Base-by-base conservation (phyloP, 2,888 invertebrate genomes). In the Thelaira solivaga region DNA sequence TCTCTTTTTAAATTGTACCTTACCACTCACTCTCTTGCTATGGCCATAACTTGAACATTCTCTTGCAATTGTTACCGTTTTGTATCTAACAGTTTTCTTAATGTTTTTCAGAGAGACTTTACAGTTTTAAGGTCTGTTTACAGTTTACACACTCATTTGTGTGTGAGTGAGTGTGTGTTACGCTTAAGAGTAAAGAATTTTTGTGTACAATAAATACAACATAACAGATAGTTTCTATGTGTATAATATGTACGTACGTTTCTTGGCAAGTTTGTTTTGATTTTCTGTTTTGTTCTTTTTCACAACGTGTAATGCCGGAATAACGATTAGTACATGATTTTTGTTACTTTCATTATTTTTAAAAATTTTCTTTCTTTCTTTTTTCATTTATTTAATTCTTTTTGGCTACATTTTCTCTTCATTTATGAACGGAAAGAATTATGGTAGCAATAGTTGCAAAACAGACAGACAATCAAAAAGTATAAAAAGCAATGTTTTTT, bases 321-420 rank as follows among this genome's bases (percentile, higher is more conserved):
- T 45, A 59, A 51, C 59, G 51, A 67, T 67, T 45, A 74, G 59
- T 68, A 61, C n/a, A n/a, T n/a, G n/a, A 49, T 24, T 61, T 74
- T 67, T 67, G 36, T 59, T 43, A 36, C 59, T 74, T 61, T 36
- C 10, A 18, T 67, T 55, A 13, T 4, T 57, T 36, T 6, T 49
- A 5, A 26, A 4, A 5, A 26, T 39, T 1, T 39, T 39, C 11
- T n/a, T 36, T 41, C 31, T 16, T 11, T 49, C 10, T 5, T 22
- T 41, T 29, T 22, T 2, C n/a, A 18, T 26, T 41, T 53, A 1
- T 24, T 34, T 20, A 16, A 5, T 53, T n/a, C 24, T 43, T n/a
- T n/a, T 11, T 18, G 1, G 18, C 11, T n/a, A n/a, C n/a, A n/a
- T 57, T 47, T n/a, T 36, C 8, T 29, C 31, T 31, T 4, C 29